Percentiles rank a stretch among this genome's conserved stretches.
Evolutionary conservation across 2,888 invertebrate species (phyloP).

Genomic region (Branchipolynoe longqiensis): DNA sequence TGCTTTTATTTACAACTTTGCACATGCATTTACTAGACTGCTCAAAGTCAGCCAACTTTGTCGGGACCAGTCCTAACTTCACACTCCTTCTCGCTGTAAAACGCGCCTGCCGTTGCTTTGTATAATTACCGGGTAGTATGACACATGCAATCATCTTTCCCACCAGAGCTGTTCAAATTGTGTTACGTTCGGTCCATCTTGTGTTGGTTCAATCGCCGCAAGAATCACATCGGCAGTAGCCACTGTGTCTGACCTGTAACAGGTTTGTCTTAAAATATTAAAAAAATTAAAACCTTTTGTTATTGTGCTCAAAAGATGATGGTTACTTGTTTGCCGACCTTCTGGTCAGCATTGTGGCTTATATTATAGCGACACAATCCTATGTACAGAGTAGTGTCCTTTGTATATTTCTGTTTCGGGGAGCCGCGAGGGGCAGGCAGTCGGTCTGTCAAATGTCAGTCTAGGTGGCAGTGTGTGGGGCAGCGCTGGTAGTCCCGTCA

Average conservation of each 20-base stretch:
- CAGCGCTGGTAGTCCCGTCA: not conserved
- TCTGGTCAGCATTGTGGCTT: conserved; percentile 2
- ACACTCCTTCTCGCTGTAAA: too few species aligned
- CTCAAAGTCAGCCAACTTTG: too few species aligned
- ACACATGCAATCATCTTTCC: too few species aligned
- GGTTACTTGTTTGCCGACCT: not conserved
- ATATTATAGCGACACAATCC: not conserved
- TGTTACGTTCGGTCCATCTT: conserved; percentile 30
- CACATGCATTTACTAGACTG: too few species aligned
- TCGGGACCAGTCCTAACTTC: too few species aligned
- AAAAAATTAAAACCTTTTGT: too few species aligned
- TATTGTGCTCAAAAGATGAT: conserved; percentile 42
- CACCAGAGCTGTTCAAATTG: too few species aligned
- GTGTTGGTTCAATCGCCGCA: conserved; percentile 1
- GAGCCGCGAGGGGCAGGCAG: conserved; percentile 10
- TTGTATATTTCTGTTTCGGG: conserved; percentile 38
- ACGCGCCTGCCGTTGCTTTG: too few species aligned
- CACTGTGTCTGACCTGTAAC: not conserved
- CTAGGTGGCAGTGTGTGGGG: not conserved
- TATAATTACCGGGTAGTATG: too few species aligned
- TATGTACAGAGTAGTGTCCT: conserved; percentile 30
- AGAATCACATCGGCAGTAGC: too few species aligned
- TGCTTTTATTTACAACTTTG: too few species aligned
- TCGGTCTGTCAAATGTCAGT: not conserved
- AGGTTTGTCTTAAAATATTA: not conserved